These are phyloP conservation scores for Pseudeuparius sepicola DNA, from an alignment of 2,888 invertebrate genomes.

Conservation along the genomic window DNA sequence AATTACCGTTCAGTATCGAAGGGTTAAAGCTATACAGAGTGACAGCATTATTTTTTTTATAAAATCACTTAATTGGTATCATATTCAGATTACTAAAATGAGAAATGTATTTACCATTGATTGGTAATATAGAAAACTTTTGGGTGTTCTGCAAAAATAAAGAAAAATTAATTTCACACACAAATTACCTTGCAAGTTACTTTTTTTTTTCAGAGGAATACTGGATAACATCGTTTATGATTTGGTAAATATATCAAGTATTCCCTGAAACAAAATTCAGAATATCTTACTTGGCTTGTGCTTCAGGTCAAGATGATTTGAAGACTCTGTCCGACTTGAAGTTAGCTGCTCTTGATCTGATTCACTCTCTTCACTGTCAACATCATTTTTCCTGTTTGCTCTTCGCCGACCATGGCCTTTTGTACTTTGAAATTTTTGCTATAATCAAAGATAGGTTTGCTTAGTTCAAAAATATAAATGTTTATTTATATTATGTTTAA, in stretches of 20 bases:
- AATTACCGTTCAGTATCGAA: no score
- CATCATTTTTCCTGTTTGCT: conserved; percentile 53
- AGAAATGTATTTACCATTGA: no score
- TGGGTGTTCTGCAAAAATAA: no score
- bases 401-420: conserved; percentile 51
- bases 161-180: no score
- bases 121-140: no score
- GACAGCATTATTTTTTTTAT: no score
- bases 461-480: no score
- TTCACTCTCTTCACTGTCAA: conserved; percentile 64
- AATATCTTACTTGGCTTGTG: conserved; percentile 58
- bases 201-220: neutral
- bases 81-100: no score
- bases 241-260: neutral
- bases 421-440: conserved; percentile 42
- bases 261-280: neutral
- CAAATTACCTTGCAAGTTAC: no score
- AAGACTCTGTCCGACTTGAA: conserved; percentile 63
- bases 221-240: conserved; percentile 2
- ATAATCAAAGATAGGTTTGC: conserved; percentile 22
- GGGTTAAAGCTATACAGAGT: no score
- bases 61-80: no score
- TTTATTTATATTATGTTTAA: no score
- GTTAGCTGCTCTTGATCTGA: conserved; percentile 64
- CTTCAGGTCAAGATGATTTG: conserved; percentile 63